These are phyloP conservation scores for Tragelaphus scriptus DNA, from an alignment of 2,113 vertebrate genomes.

Conservation along the genomic window DNA sequence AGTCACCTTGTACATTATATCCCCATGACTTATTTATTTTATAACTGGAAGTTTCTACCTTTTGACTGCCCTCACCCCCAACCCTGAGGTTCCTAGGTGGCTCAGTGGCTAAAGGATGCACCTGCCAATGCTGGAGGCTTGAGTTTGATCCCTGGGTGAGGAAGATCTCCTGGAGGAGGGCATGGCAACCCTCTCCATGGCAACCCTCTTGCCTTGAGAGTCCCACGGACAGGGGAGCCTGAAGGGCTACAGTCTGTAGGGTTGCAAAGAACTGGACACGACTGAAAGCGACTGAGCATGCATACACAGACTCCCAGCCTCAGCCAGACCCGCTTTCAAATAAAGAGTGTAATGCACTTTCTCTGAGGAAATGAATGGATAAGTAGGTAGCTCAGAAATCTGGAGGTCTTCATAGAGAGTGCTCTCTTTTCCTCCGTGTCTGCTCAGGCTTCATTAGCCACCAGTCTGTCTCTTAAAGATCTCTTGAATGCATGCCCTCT, in stretches of 20 bases:
- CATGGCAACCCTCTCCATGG: background rate
- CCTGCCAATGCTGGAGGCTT: background rate
- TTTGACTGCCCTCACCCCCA: background rate
- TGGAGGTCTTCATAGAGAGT: background rate
- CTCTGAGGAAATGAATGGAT: background rate
- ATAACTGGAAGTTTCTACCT: background rate
- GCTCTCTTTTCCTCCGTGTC: background rate
- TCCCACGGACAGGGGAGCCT: background rate
- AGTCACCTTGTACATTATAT: background rate
- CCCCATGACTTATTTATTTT: background rate
- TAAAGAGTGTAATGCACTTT: background rate
- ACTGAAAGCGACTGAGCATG: background rate
- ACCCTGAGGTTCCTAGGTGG: background rate
- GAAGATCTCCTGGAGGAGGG: background rate
- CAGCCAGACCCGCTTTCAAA: background rate
- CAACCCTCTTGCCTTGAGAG: background rate
- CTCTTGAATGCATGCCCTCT: background rate
- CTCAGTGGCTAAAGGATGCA: background rate
- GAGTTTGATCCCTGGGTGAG: background rate
- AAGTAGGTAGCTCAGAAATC: background rate
- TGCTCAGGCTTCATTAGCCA: background rate
- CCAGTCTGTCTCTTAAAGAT: background rate
- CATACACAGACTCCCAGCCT: background rate
- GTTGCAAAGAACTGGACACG: background rate
- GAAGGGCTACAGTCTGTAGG: background rate